Percentiles rank a stretch among this genome's conserved stretches.
Conservation (phyloP, 1,140 invertebrate species). For the Homarus americanus region DNA sequence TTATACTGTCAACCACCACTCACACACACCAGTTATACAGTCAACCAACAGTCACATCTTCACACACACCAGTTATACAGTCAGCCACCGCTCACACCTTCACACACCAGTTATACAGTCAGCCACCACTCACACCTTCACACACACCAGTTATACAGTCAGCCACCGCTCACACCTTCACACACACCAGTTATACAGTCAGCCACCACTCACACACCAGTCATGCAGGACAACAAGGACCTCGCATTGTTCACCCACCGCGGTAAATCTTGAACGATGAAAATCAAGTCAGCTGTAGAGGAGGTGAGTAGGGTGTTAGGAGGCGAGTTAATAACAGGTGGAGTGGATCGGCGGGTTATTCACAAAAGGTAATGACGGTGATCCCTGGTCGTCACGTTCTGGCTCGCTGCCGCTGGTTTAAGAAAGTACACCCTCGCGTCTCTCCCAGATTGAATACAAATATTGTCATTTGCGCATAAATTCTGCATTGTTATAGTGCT, state of each 20-base stretch:
- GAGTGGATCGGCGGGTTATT: neutral
- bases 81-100: too few relatives aligned
- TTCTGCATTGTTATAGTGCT: neutral
- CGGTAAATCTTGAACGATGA: neutral
- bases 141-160: too few relatives aligned
- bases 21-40: too few relatives aligned
- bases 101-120: too few relatives aligned
- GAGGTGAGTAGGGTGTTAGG: neutral
- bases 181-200: neutral
- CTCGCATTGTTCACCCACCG: too few relatives aligned
- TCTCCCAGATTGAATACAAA: neutral
- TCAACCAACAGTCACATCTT: too few relatives aligned
- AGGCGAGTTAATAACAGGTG: neutral
- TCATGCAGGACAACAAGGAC: too few relatives aligned
- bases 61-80: too few relatives aligned
- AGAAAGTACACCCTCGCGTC: neutral
- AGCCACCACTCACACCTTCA: too few relatives aligned
- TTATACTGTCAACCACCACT: too few relatives aligned
- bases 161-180: neutral
- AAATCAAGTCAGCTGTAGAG: neutral
- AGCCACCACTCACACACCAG: neutral
- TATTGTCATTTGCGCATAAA: neutral
- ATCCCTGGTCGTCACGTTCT: neutral
- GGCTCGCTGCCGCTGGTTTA: neutral
- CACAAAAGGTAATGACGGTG: neutral